Evolutionary conservation across 2,888 invertebrate genomes (phyloP).

Genomic region (Parnassius smintheus): DNA sequence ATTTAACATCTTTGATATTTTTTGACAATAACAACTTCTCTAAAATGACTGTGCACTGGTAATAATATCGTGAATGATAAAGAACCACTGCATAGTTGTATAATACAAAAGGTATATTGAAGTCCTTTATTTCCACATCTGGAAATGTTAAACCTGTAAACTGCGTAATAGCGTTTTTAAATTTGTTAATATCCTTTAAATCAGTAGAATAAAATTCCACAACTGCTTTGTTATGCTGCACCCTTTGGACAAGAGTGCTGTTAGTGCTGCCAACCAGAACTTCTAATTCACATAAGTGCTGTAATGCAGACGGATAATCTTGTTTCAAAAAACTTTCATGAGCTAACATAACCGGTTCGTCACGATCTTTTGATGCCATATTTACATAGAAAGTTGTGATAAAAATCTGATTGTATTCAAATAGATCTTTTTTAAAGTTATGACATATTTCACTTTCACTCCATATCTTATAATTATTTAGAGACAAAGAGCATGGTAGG

Average conservation of each 20-base stretch:
- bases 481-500: no score
- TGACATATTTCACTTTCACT: no score
- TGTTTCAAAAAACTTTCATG: slow-evolving; percentile 83
- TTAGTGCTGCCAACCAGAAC: slow-evolving; percentile 53
- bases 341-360: slow-evolving; percentile 82
- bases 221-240: slow-evolving; percentile 91
- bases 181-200: slow-evolving; percentile 86
- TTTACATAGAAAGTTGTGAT: no score
- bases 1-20: slow-evolving; percentile 61
- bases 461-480: no score
- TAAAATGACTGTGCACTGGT: slow-evolving; percentile 79
- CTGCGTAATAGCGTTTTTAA: slow-evolving; percentile 84
- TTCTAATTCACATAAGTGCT: slow-evolving; percentile 84
- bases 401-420: no score
- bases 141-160: slow-evolving; percentile 79
- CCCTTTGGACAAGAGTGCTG: slow-evolving; percentile 83
- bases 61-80: slow-evolving; percentile 89
- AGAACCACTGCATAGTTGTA: slow-evolving; percentile 91
- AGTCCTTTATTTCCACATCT: slow-evolving; percentile 64
- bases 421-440: no score
- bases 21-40: slow-evolving; percentile 63
- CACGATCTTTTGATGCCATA: slow-evolving; percentile 32
- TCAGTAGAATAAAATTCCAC: slow-evolving; percentile 89
- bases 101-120: slow-evolving; percentile 71
- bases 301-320: slow-evolving; percentile 82